Base-by-base conservation (phyloP, 2,797 vertebrate species). In the Neosalanx taihuensis region DNA sequence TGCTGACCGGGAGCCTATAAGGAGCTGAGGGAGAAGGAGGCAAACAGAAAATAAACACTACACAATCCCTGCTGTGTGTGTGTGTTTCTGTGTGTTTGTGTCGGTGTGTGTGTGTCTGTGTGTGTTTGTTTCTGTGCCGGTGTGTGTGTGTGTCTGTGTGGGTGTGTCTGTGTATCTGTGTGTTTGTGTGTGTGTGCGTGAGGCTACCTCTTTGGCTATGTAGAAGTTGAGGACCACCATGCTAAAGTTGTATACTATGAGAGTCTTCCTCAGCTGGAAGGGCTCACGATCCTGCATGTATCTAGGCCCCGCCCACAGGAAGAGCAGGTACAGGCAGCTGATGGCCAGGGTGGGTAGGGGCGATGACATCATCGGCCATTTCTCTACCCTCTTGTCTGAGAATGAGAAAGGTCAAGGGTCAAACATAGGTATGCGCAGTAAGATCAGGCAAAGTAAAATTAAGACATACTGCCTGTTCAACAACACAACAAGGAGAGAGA, bases 211-310 rank as follows among this genome's bases (percentile, higher is more conserved):
- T 95, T 96, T 97, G 91, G 95, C 97, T 92, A 99, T 99, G 92
- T 96, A 99, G 89, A 98, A 93, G 91, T 99, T 99, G 82, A 99
- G 95, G 73, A 98, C 91, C 91, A 99, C 97, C 98, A 99, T 99
- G 80, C 97, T 96, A 89, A 99, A 99, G 92, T 99, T 99, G 92
- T 99, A 99, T 86, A 94, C 72, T 84, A 99, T 96, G 83, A 99
- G 94, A 69, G 95, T 91, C 83, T 92, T 94, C 77, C 97, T 94
- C 85, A 99, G 91, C 72, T 94, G 95, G 81, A 94, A 98, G 66
- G 98, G 94, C 78, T 98, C 95, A 68, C 94, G 93, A 59, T 94
- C 92, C 92, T 96, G 95, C 98, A 99, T 99, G 93, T 95, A 99
- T 83, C 90, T 94, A 71, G 96, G 98, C 66, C 98, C 98, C 85